Base-by-base conservation (phyloP, 2,797 vertebrate genomes). In the Synaphobranchus kaupii region DNA sequence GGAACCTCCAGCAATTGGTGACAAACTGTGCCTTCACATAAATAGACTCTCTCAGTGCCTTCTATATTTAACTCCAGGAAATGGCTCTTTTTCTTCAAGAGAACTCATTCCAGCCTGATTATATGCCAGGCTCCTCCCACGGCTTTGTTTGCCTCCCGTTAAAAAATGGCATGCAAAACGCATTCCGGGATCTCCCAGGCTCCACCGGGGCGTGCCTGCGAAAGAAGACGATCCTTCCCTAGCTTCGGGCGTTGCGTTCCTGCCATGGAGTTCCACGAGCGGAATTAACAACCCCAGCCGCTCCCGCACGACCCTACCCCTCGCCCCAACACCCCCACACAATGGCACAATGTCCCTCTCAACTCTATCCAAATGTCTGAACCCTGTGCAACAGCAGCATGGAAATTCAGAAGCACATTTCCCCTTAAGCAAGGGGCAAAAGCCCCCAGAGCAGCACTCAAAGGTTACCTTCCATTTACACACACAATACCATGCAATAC, bases 1-100 rank as follows among this genome's bases (percentile, higher is more conserved):
- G 44, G 44, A 25, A 80, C 76, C 20, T 25, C 76, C 44, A 48
- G 44, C 48, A 31, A 25, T 4, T 76, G 71, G 17, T 80, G 76
- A 48, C 44, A 44, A 22, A 25, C 10, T 47, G 44, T 13, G 44
- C 44, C 34, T 39, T 34, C 48, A 54, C 48, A 85, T 73, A 54
- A 73, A 52, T 52, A 54, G 22, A 17, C 48, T 39, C 34, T 71
- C 73, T 54, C 73, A 12, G 34, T 7, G 10, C 44, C 6, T 9
- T n/a, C 52, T 80, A 86, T 86, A 31, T 78, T 54, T 78, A 78
- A 20, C 25, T 58, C 17, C 31, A 86, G 54, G 73, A 86, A 81
- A 86, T 58, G 56, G 17, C 20, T 56, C 1, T 86, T 54, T 78
- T 58, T 47, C 73, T 81, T 25, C 31, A 86, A 78, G 31, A 86